Evolutionary conservation across 2,797 vertebrate genomes (phyloP), one percentile per base, ranked within the genome.

Genomic region (Muscicapa striata): DNA sequence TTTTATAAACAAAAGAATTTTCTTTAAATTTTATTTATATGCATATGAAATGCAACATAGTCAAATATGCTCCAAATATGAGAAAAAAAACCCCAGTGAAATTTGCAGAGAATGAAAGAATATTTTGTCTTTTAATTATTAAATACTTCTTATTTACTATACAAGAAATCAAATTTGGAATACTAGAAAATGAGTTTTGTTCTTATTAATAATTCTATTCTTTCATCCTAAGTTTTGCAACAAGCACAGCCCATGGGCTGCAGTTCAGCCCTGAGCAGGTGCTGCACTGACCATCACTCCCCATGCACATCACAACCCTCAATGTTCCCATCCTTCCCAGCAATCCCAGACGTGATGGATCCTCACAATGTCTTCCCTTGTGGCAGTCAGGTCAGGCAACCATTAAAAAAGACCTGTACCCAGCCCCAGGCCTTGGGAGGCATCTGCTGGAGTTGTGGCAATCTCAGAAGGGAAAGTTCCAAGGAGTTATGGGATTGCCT

Each of bases 141-240:
- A 38, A 91, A 79, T 21, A 21, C 2, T 24, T 57, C 30, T 23
- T 5, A 51, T 59, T 46, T 66, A 15, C 36, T 46, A 3, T 23
- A 51, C 15, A 24, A 61, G 24, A 68, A 68, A 88, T 64, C 11
- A 40, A 19, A 86, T 52, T 68, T 77, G 5, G 14, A 73, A 29
- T 66, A n/a, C 2, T 30, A 84, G 7, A 43, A 75, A 52, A 46
- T 38, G 1, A 0, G 2, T 0, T 59, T 58, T 58, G 4, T 5
- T 87, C 72, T 48, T 23, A 57, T 72, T 75, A 41, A 32, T 74
- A 70, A 30, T 78, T 48, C 15, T 66, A 23, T 36, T 51, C 15
- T 11, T 55, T 55, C 64, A 30, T 13, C 32, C 41, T 16, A 5
- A 14, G 41, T 43, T 93, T 40, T 34, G 14, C 73, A 78, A 1